Evolutionary conservation across 2,888 invertebrate species (phyloP), one percentile per base, ranked within the genome.

Genomic region (Drosophila anomalipes): DNA sequence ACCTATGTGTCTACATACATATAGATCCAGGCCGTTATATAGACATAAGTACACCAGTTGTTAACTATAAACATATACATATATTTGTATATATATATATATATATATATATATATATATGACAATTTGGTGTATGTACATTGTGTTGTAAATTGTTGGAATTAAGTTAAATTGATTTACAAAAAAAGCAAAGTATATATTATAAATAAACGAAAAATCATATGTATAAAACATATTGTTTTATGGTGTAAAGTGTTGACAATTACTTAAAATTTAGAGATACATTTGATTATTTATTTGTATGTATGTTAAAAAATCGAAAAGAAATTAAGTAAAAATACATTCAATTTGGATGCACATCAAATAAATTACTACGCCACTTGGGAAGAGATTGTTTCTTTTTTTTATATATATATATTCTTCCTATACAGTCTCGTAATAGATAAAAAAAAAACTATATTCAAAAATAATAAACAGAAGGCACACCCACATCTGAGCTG

Each of bases 301-400:
- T 77, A 77, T 65, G 37, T 16, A n/a, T 57, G 39, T 59, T 77
- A 49, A 70, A 76, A 57, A 54, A 65, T 67, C 70, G 64, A 73
- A 77, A 81, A 39, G 81, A 79, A 77, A 77, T 74, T 77, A 74
- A 67, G 69, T 74, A 62, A 77, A 75, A 79, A 76, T 79, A 82
- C 68, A 80, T 66, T 69, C 60, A 78, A 54, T 57, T 74, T 63
- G 47, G 79, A 80, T 80, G 75, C 74, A 82, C 62, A 75, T 74
- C 19, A 77, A 79, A 77, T 81, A 79, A 79, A 81, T 81, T 81
- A 70, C 74, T 65, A 77, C 74, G 73, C 73, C 73, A 73, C 64
- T 64, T 67, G 63, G 69, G 54, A 81, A 79, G 77, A 74, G 57
- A 58, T 80, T 71, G 62, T 77, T 63, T 51, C 22, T 30, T 33